Percentiles rank a stretch among this genome's conserved stretches.
These are phyloP conservation scores for Rhea americana DNA, from an alignment of 2,113 vertebrate genomes.

Conservation along the genomic window DNA sequence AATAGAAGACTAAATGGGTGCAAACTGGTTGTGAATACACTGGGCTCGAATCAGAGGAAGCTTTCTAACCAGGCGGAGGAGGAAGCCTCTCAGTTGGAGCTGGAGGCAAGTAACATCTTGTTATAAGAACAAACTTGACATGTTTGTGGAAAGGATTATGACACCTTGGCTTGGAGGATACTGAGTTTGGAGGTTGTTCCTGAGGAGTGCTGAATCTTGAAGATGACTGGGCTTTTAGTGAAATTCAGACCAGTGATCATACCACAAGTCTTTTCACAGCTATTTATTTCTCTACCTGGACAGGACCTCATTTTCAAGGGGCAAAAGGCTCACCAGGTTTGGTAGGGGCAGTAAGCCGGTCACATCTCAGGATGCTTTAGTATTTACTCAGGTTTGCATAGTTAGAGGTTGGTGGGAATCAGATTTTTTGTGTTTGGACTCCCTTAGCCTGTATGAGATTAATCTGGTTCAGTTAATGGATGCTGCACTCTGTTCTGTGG, in stretches of 20 bases:
- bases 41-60: not conserved
- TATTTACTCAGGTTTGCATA: not conserved
- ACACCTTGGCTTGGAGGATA: not conserved
- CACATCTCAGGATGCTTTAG: not conserved
- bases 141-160: not conserved
- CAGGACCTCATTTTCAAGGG: not conserved
- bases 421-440: constrained; percentile 40
- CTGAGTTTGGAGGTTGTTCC: not conserved
- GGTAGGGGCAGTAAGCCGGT: not conserved
- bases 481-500: constrained; percentile 11
- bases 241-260: not conserved
- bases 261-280: not conserved
- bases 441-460: not conserved
- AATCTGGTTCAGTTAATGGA: constrained; percentile 28
- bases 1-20: not conserved
- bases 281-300: not conserved
- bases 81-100: not conserved
- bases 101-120: not conserved
- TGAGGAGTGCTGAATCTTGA: not conserved
- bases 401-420: constrained; percentile 21
- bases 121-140: not conserved
- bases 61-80: not conserved
- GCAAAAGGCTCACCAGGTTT: not conserved
- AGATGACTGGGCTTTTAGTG: not conserved
- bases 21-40: not conserved